Conservation (phyloP, 2,113 vertebrate genomes). For the Melanerpes aurifrons region DNA sequence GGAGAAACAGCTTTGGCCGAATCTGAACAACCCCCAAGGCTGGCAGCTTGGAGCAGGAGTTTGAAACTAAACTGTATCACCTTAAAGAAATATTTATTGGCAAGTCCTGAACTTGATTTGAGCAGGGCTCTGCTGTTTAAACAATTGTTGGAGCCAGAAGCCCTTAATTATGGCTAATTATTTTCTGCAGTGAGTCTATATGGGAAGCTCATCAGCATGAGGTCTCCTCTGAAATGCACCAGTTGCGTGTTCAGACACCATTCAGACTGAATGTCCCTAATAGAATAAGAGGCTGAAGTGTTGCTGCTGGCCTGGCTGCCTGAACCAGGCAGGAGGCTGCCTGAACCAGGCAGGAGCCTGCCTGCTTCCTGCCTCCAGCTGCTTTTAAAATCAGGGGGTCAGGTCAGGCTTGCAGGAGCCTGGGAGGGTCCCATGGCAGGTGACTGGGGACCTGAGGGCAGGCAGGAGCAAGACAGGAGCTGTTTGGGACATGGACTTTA, state of each 20-base stretch:
- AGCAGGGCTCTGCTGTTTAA: conserved; percentile 41
- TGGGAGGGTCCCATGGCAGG: background rate
- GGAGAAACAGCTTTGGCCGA: background rate
- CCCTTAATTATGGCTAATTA: conserved; percentile 66
- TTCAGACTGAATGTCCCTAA: background rate
- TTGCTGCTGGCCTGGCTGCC: background rate
- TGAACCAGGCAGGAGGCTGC: background rate
- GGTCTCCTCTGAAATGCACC: conserved; percentile 34
- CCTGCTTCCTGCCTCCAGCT: background rate
- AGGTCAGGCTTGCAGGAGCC: background rate
- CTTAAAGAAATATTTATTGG: conserved; percentile 19
- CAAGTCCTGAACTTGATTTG: conserved; percentile 52
- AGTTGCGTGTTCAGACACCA: conserved; percentile 32
- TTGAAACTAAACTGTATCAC: background rate
- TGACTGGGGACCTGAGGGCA: background rate
- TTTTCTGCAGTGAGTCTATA: conserved; percentile 51
- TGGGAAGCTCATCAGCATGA: conserved; percentile 42
- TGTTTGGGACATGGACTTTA: conserved; percentile 58
- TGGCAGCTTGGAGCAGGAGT: background rate
- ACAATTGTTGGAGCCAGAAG: conserved; percentile 62
- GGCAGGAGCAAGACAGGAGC: conserved; percentile 33
- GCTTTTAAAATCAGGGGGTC: accelerated
- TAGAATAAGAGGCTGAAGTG: background rate
- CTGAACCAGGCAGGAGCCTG: background rate
- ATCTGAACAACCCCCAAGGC: background rate